Evolutionary conservation across 2,888 invertebrate genomes (phyloP), one percentile per base, ranked within the genome.

Genomic region (Stomorhina lunata): DNA sequence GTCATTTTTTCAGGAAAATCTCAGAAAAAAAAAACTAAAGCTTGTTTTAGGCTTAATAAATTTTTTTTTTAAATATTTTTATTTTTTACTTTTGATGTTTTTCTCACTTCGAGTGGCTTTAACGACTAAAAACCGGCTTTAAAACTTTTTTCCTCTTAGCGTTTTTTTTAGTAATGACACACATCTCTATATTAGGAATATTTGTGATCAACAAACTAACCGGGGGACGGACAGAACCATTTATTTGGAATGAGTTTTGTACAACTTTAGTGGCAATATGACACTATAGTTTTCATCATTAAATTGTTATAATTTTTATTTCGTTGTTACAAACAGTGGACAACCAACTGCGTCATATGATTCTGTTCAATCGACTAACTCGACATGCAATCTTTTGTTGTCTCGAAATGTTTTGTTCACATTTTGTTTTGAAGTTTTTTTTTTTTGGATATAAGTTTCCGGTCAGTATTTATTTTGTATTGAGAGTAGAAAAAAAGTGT

Each of bases 171-270:
- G 66, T 20, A 68, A 15, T 82, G 81, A 79, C 81, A 82, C 61
- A 82, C 81, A 82, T 78, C n/a, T 75, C 75, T 65, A 69, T 71
- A 71, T 53, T 65, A 50, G 78, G 69, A 65, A 50, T 45, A 63
- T n/a, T n/a, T n/a, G n/a, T n/a, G n/a, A n/a, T n/a, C 40, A 27
- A 53, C 6, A 20, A 66, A 59, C 12, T 27, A 53, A 43, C 34
- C 25, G 20, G 48, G 37, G 37, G 10, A n/a, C n/a, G n/a, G n/a
- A n/a, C n/a, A n/a, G n/a, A n/a, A n/a, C n/a, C n/a, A n/a, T n/a
- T n/a, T 40, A 29, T 15, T 25, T 45, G 15, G 45, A 22, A 45
- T 45, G 17, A 66, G 57, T 37, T 66, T 34, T 76, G 4, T 50
- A 10, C 32, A 9, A n/a, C 61, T 17, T 20, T 15, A 29, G 40